phyloP scores from a whole-genome alignment of 2,797 vertebrate species.

The Sparidentex hasta region DNA sequence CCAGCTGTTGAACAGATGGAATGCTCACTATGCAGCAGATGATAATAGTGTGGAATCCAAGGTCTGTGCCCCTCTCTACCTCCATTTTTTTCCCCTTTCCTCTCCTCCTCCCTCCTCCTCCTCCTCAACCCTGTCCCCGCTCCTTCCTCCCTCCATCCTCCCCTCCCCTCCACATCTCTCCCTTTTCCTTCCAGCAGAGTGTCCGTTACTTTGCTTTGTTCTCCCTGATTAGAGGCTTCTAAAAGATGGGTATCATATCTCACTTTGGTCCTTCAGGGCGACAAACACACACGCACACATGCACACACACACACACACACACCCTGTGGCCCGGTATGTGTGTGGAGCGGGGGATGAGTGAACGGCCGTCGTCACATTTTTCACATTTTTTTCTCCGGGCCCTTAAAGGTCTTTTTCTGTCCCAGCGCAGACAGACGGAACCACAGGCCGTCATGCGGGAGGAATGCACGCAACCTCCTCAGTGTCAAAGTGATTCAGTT shows the following conservation, averaged over 20 bases:
- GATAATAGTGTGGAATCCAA: constrained; percentile 79
- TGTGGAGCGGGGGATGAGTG: constrained; percentile 62
- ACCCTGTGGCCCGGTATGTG: constrained; percentile 37
- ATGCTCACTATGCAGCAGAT: constrained; percentile 85
- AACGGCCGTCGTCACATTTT: constrained; percentile 73
- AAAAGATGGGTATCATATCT: constrained; percentile 69
- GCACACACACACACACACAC: constrained; percentile 37
- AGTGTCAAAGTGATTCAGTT: constrained; percentile 52
- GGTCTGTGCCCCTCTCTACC: constrained; percentile 54
- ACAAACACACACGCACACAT: constrained; percentile 45
- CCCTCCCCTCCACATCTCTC: constrained; percentile 39
- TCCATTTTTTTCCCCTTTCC: constrained; percentile 48
- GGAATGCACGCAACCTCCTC: constrained; percentile 82
- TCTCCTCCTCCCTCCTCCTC: constrained; percentile 7
- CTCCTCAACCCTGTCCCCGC: constrained; percentile 5
- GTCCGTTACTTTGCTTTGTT: constrained; percentile 65
- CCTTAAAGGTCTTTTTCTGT: constrained; percentile 79
- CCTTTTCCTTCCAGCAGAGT: constrained; percentile 42
- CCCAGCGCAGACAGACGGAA: constrained; percentile 72
- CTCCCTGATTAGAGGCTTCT: constrained; percentile 70
- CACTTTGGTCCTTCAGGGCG: constrained; percentile 47
- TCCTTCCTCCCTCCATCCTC: constrained; percentile 27
- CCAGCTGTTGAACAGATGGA: constrained; percentile 91
- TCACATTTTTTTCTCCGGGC: constrained; percentile 70
- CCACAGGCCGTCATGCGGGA: constrained; percentile 71